A percentile compares a stretch with the other conserved stretches of the same genome.
These are phyloP conservation scores for Charina bottae DNA, from an alignment of 2,113 vertebrate genomes.

Conservation along the genomic window DNA sequence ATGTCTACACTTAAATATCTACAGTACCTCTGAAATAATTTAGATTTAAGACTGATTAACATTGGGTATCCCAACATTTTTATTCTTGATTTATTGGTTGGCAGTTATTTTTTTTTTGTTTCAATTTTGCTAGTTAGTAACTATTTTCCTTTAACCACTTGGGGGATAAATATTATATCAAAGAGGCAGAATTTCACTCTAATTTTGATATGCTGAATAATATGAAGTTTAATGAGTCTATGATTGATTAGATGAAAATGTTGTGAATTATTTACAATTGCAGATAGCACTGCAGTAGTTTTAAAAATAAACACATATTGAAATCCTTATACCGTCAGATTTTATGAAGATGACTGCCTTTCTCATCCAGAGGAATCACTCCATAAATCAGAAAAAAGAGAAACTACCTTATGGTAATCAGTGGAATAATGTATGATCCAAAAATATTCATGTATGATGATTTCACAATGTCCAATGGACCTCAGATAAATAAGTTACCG, in stretches of 20 bases:
- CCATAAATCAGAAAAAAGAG: not conserved
- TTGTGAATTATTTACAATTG: too few relatives aligned
- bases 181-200: too few relatives aligned
- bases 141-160: not conserved
- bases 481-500: too few relatives aligned
- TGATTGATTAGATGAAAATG: too few relatives aligned
- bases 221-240: too few relatives aligned
- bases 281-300: too few relatives aligned
- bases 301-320: too few relatives aligned
- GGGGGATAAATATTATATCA: not conserved
- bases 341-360: not conserved
- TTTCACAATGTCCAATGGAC: not conserved
- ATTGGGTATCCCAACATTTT: too few relatives aligned
- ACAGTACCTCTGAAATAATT: slow-evolving; percentile 1
- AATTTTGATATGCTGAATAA: too few relatives aligned
- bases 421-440: not conserved
- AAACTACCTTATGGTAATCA: not conserved
- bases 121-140: not conserved
- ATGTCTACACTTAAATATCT: not conserved
- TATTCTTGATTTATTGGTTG: not conserved
- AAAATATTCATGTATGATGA: not conserved
- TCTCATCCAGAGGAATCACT: not conserved
- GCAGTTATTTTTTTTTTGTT: not conserved
- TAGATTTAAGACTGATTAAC: not conserved
- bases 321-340: not conserved